Conservation (phyloP, 2,888 invertebrate genomes). For the Hirudinaria manillensis region DNA sequence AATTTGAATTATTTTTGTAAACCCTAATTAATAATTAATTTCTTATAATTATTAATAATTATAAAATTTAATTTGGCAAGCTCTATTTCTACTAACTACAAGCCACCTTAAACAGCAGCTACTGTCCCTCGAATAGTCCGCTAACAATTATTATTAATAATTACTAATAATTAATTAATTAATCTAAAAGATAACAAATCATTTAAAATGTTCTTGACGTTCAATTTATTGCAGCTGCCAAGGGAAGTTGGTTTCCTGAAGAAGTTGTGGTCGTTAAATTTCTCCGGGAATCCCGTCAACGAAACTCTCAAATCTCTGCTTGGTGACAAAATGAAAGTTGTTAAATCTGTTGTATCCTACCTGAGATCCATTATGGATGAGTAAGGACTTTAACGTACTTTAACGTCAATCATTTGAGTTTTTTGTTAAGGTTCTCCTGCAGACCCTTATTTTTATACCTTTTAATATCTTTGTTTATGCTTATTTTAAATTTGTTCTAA, state of each 20-base stretch:
- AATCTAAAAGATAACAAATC: too few relatives aligned
- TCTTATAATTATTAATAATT: too few relatives aligned
- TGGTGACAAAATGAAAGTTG: slow-evolving; percentile 82
- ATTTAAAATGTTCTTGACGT: too few relatives aligned
- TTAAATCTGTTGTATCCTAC: slow-evolving; percentile 85
- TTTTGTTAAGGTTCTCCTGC: too few relatives aligned
- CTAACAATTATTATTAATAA: too few relatives aligned
- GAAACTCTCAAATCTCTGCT: slow-evolving; percentile 56
- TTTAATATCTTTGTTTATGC: too few relatives aligned
- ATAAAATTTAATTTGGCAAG: background rate
- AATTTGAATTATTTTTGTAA: background rate
- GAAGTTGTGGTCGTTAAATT: slow-evolving; percentile 91
- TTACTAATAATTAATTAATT: too few relatives aligned
- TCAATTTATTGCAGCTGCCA: slow-evolving; percentile 65
- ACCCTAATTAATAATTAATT: background rate
- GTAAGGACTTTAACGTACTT: slow-evolving; percentile 46
- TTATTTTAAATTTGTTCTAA: too few relatives aligned
- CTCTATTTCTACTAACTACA: background rate
- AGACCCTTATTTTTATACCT: too few relatives aligned
- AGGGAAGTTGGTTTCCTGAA: slow-evolving; percentile 88
- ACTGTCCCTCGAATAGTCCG: slow-evolving; percentile 3
- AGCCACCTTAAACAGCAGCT: background rate
- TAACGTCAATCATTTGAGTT: too few relatives aligned
- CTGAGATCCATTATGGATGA: slow-evolving; percentile 66
- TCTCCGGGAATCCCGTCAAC: slow-evolving; percentile 68